Conservation (phyloP, 2,113 vertebrate species). For the Pavo muticus region DNA sequence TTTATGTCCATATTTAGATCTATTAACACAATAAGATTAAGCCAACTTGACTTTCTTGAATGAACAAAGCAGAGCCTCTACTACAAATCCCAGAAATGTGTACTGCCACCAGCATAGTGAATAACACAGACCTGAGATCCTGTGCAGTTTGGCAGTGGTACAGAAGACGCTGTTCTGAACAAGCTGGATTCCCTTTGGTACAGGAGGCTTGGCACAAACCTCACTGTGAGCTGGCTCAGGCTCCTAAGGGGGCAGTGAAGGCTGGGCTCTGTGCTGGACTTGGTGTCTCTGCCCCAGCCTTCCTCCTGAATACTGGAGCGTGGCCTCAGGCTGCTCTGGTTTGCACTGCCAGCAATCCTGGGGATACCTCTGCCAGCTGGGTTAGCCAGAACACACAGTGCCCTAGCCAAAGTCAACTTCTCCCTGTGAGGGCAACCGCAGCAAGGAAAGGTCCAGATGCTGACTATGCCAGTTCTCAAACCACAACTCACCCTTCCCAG, state of each 20-base stretch:
- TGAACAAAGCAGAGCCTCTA: conserved; percentile 22
- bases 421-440: background rate
- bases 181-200: background rate
- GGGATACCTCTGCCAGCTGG: conserved; percentile 16
- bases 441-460: background rate
- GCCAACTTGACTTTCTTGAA: conserved; percentile 47
- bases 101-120: conserved; percentile 23
- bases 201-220: conserved; percentile 35
- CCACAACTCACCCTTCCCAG: background rate
- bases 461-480: background rate
- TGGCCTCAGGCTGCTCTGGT: background rate
- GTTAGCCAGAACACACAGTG: conserved; percentile 43
- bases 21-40: conserved; percentile 36
- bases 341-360: background rate
- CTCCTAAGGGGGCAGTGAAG: background rate
- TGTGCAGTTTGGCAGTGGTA: conserved; percentile 39
- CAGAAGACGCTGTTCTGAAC: background rate
- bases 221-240: background rate
- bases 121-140: background rate
- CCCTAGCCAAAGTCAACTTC: conserved; percentile 55
- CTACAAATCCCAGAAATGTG: conserved; percentile 21
- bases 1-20: conserved; percentile 63
- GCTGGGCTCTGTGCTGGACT: background rate
- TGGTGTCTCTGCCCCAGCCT: background rate
- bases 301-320: background rate